Evolutionary conservation across 2,797 vertebrate species (phyloP).

Genomic region (Arctocebus calabarensis): DNA sequence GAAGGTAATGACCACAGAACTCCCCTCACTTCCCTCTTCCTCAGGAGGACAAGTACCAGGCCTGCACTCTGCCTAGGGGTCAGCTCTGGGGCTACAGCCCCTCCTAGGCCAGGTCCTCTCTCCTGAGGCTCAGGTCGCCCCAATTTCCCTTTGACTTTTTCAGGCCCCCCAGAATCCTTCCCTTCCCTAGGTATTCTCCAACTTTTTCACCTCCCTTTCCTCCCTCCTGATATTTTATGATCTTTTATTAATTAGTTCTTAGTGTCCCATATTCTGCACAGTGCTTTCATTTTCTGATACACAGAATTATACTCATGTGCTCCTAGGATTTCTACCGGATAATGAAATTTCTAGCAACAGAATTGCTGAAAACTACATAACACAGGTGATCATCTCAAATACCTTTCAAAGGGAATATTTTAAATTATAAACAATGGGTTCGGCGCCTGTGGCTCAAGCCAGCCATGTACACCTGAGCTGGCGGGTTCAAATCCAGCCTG

Average conservation of each 20-base stretch:
- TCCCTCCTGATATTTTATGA: not conserved
- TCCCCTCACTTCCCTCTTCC: not conserved
- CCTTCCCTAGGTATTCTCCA: not conserved
- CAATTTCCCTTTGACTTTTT: not conserved
- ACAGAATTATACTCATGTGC: not conserved
- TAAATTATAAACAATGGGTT: constrained; percentile 9
- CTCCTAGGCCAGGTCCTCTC: not conserved
- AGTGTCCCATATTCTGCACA: not conserved
- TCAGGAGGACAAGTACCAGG: not conserved
- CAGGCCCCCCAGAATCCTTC: not conserved
- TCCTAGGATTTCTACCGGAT: not conserved
- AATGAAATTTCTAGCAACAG: not conserved
- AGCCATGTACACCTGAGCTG: too few species aligned
- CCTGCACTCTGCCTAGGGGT: not conserved
- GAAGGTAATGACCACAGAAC: not conserved
- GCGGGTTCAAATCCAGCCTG: too few species aligned
- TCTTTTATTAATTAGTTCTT: not conserved
- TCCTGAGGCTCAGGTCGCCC: not conserved
- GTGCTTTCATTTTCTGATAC: not conserved
- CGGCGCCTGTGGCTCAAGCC: too few species aligned
- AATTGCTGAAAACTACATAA: not conserved
- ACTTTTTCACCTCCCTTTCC: not conserved
- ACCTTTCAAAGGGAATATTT: not conserved
- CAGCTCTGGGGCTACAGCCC: not conserved
- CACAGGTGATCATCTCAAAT: not conserved